A percentile compares a stretch with the other conserved stretches of the same genome.
Evolutionary conservation across 2,888 invertebrate species (phyloP).

Genomic region (Leptopilina myrica): DNA sequence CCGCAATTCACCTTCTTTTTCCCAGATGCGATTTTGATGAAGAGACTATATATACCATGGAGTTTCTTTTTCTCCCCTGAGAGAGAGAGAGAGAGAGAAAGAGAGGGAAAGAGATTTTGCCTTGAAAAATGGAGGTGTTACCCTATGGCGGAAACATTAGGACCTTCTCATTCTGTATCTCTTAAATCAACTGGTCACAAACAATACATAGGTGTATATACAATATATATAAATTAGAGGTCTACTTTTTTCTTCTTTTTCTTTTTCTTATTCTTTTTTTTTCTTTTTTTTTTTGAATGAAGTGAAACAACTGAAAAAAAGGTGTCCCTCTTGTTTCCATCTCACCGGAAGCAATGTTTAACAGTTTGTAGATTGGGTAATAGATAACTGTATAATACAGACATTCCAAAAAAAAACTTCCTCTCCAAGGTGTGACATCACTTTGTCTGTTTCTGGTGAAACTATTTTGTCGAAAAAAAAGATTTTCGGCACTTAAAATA

Average conservation of each 20-base stretch:
- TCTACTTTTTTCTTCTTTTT: no score
- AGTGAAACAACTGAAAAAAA: slow-evolving; percentile 17
- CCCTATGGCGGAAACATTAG: slow-evolving; percentile 38
- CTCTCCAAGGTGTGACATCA: slow-evolving; percentile 2
- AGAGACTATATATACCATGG: slow-evolving; percentile 52
- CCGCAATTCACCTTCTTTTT: slow-evolving; percentile 61
- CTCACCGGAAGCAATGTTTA: slow-evolving; percentile 33
- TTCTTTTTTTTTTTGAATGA: not conserved
- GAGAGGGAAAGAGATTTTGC: not conserved
- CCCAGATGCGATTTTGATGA: slow-evolving; percentile 71
- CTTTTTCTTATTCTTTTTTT: no score
- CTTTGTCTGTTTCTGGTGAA: slow-evolving; percentile 4
- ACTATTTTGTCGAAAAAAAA: not conserved
- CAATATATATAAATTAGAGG: no score
- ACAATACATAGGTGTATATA: not conserved
- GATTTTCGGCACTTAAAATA: not conserved
- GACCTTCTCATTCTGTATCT: not conserved
- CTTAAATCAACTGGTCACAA: slow-evolving; percentile 40
- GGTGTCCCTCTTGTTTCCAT: not conserved
- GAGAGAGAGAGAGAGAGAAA: no score
- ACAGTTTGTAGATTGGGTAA: slow-evolving; percentile 23
- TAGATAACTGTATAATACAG: slow-evolving; percentile 22
- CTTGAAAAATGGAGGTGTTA: slow-evolving; percentile 33
- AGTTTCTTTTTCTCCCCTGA: slow-evolving; percentile 50
- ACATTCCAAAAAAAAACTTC: slow-evolving; percentile 16